Evolutionary conservation across 2,113 vertebrate species (phyloP).

Genomic region (Ictalurus furcatus): DNA sequence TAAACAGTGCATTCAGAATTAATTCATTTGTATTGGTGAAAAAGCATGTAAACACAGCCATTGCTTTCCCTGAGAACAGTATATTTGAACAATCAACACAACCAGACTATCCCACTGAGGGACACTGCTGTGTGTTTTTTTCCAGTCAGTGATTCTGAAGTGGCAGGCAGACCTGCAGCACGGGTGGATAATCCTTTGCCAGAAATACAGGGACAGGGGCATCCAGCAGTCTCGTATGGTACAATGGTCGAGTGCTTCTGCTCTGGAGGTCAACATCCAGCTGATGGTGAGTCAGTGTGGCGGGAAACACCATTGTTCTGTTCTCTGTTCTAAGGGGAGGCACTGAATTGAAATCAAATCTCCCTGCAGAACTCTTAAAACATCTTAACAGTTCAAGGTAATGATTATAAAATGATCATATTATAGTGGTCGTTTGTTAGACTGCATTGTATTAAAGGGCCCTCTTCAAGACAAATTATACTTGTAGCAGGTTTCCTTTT

Average conservation of each 20-base stretch:
- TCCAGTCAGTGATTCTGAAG: constrained; percentile 35
- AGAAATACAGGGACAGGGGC: constrained; percentile 55
- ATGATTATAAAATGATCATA: constrained; percentile 34
- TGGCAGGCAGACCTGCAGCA: constrained; percentile 16
- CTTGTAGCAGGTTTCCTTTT: neutral
- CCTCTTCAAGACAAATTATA: neutral
- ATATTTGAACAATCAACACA: constrained; percentile 42
- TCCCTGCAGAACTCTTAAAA: constrained; percentile 10
- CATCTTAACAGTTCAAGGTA: constrained; percentile 8
- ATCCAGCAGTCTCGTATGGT: constrained; percentile 50
- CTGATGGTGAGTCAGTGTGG: constrained; percentile 8
- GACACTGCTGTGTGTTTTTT: constrained; percentile 12
- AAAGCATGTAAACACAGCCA: neutral
- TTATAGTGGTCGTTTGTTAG: neutral
- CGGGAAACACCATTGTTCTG: constrained; percentile 16
- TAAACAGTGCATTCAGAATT: neutral
- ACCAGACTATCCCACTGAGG: constrained; percentile 29
- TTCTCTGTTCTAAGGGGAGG: neutral
- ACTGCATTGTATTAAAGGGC: constrained; percentile 8
- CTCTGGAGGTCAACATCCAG: constrained; percentile 56
- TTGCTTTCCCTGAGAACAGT: constrained; percentile 21
- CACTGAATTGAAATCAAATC: constrained; percentile 8
- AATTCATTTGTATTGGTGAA: neutral
- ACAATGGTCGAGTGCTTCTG: constrained; percentile 52
- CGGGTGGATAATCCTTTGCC: constrained; percentile 56